A percentile compares a stretch with the other conserved stretches of the same genome.
These are phyloP conservation scores for Tetragnatha versicolor DNA, from an alignment of 1,140 invertebrate species.

Conservation along the genomic window DNA sequence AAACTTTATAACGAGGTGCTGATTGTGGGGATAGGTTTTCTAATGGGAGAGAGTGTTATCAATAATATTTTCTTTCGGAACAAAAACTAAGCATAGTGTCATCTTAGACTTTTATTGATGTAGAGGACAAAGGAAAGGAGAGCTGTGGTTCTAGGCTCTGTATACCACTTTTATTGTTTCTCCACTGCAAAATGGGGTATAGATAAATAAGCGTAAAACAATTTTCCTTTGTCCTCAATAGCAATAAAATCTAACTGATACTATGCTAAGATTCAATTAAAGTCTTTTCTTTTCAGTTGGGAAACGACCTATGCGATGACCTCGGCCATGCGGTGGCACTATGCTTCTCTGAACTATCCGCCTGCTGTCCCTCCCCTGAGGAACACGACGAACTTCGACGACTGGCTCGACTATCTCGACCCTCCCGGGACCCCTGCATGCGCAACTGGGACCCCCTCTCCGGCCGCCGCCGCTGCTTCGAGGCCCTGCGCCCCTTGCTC, in stretches of 20 bases:
- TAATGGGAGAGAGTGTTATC: no score
- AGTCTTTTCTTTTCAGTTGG: background rate
- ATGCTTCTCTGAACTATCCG: conserved; percentile 30
- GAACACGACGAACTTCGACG: conserved; percentile 26
- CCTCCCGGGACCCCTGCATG: background rate
- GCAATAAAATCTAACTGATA: background rate
- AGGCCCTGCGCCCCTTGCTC: background rate
- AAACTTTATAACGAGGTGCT: no score
- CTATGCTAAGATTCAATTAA: background rate
- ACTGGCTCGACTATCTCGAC: background rate
- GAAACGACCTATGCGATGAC: conserved; percentile 31
- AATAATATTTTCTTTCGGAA: no score
- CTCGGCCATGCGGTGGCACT: conserved; percentile 27
- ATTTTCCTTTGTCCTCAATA: no score
- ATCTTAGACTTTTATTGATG: no score
- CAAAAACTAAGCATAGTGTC: no score
- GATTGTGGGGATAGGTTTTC: no score
- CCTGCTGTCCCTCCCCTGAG: conserved; percentile 10
- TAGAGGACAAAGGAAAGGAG: no score
- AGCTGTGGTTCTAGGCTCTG: no score
- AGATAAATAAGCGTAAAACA: no score
- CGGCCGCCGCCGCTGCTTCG: conserved; percentile 1
- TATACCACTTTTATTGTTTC: no score
- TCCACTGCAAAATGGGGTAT: no score
- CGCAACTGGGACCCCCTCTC: conserved; percentile 25